Conservation (phyloP, 2,888 invertebrate genomes). For the Tholera decimalis region DNA sequence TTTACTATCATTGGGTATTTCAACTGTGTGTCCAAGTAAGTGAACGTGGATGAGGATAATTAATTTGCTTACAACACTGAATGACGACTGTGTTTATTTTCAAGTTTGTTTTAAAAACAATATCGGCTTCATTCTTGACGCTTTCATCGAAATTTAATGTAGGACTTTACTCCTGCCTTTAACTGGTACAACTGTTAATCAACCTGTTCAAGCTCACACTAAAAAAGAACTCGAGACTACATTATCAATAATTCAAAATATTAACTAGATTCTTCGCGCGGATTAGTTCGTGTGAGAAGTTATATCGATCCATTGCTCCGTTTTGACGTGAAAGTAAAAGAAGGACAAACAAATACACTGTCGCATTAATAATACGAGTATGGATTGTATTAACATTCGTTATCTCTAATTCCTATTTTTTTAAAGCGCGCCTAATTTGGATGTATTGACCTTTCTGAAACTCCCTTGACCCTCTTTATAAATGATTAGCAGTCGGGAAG, state of each 20-base stretch:
- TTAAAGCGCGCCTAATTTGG: neutral
- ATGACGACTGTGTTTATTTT: neutral
- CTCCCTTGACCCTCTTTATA: slow-evolving; percentile 30
- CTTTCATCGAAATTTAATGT: neutral
- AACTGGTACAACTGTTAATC: neutral
- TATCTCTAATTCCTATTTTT: no score
- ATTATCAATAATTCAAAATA: no score
- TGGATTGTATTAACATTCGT: no score
- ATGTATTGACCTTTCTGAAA: slow-evolving; percentile 14
- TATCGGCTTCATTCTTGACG: neutral
- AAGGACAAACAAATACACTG: no score
- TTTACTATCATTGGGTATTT: slow-evolving; percentile 33
- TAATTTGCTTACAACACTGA: neutral
- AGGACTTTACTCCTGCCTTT: neutral
- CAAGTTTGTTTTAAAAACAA: neutral
- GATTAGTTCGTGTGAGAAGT: no score
- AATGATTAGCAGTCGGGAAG: no score
- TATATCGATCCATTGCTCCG: no score
- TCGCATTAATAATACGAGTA: no score
- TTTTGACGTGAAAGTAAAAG: no score
- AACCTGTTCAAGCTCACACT: neutral
- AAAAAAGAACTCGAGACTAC: neutral
- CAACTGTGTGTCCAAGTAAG: slow-evolving; percentile 21
- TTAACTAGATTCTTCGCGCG: no score
- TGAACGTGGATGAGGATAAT: neutral